Evolutionary conservation across 2,888 invertebrate species (phyloP).

Genomic region (Zygogramma bicolorata): DNA sequence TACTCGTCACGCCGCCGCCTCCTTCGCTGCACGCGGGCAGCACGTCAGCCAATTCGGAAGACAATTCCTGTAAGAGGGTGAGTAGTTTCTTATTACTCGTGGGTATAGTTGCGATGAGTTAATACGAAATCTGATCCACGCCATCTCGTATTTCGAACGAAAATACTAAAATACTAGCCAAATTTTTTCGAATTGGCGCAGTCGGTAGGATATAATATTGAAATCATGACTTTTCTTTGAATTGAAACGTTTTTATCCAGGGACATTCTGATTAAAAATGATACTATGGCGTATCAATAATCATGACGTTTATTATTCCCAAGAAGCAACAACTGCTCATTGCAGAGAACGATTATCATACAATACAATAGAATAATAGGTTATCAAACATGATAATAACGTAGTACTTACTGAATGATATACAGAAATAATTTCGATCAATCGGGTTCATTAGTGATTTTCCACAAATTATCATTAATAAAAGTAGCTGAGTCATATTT

Average conservation of each 20-base stretch:
- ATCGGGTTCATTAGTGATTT: no score
- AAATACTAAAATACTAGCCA: not conserved
- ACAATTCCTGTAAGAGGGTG: conserved; percentile 73
- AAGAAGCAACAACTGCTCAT: no score
- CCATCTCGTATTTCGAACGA: not conserved
- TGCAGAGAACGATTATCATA: no score
- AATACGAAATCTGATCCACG: not conserved
- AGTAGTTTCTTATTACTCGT: conserved; percentile 58
- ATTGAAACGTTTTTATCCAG: not conserved
- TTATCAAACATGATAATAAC: no score
- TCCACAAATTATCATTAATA: not conserved
- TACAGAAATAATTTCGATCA: no score
- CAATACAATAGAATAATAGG: no score
- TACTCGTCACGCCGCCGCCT: conserved; percentile 62
- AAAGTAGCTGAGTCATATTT: not conserved
- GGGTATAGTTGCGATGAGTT: not conserved
- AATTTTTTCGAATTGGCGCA: not conserved
- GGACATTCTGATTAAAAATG: no score
- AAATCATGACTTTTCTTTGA: not conserved
- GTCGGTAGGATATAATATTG: not conserved
- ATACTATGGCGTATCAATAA: no score
- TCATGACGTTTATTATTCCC: no score
- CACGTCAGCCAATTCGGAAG: conserved; percentile 68
- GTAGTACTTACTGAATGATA: no score
- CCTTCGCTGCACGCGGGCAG: conserved; percentile 60